phyloP scores from a whole-genome alignment of 1,140 invertebrate genomes.

The Papilio polytes region DNA sequence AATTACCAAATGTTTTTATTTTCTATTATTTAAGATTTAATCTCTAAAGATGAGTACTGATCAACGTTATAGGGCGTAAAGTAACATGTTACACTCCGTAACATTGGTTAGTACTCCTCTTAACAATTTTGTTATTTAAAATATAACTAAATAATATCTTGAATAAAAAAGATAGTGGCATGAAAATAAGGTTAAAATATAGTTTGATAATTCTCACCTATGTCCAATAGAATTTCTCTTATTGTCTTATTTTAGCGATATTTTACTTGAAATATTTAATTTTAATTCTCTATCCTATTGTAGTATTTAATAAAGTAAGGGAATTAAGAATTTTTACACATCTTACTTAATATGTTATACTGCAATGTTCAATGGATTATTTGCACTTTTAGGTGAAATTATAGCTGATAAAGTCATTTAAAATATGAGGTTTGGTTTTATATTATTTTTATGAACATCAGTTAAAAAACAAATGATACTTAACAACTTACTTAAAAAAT shows the following conservation, averaged over 20 bases:
- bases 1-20: conserved; percentile 29
- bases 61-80: too few relatives aligned
- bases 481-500: too few relatives aligned
- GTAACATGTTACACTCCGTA: too few relatives aligned
- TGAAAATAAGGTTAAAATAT: neutral
- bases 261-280: conserved; percentile 7
- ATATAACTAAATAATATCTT: conserved; percentile 10
- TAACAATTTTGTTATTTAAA: conserved; percentile 28
- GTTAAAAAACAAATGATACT: too few relatives aligned
- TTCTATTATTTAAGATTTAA: neutral
- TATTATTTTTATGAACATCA: too few relatives aligned
- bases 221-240: conserved; percentile 66
- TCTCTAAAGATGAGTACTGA: neutral
- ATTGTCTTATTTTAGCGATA: conserved; percentile 37
- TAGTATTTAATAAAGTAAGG: neutral
- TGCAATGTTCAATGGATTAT: neutral
- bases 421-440: too few relatives aligned
- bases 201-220: conserved; percentile 77
- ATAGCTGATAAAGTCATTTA: too few relatives aligned
- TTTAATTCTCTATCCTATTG: neutral
- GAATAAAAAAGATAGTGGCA: neutral
- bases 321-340: neutral
- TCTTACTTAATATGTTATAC: neutral
- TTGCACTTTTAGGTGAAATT: neutral
- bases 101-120: too few relatives aligned